Conservation (phyloP, 2,797 vertebrate species). For the Clarias pachynema region DNA sequence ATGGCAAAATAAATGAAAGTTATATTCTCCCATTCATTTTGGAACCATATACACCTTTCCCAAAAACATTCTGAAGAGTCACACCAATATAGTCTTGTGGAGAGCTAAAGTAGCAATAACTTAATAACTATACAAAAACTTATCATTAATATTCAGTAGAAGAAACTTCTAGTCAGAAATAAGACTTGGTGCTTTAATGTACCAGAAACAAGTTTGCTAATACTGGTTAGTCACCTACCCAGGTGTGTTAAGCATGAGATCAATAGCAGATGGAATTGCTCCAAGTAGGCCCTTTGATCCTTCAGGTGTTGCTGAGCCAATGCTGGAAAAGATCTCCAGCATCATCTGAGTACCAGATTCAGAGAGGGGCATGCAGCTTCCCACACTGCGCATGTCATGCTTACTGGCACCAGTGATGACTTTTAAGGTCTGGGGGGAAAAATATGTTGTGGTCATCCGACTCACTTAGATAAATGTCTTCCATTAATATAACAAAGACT, state of each 20-base stretch:
- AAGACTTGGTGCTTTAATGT: neutral
- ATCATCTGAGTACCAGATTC: conserved; percentile 84
- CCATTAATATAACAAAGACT: neutral
- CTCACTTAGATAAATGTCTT: neutral
- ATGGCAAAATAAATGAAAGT: neutral
- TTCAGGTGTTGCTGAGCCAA: conserved; percentile 82
- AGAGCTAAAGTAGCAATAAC: neutral
- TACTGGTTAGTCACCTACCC: conserved; percentile 73
- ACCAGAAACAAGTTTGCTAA: neutral
- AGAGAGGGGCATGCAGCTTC: conserved; percentile 69
- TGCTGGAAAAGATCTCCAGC: conserved; percentile 89
- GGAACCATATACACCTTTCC: neutral
- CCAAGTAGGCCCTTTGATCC: conserved; percentile 80
- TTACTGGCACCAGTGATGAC: conserved; percentile 84
- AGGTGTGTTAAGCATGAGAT: conserved; percentile 80
- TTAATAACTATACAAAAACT: neutral
- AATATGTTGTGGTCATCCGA: neutral
- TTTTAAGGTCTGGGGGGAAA: conserved; percentile 80
- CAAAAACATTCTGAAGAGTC: neutral
- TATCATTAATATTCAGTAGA: neutral
- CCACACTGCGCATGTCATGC: conserved; percentile 71
- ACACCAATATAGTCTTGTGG: neutral
- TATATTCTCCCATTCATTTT: neutral
- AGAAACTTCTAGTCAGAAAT: neutral
- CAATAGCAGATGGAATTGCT: conserved; percentile 81